A percentile compares a stretch with the other conserved stretches of the same genome.
phyloP scores from a whole-genome alignment of 1,140 invertebrate species.

The Pseudomyrmex dendroicus region DNA sequence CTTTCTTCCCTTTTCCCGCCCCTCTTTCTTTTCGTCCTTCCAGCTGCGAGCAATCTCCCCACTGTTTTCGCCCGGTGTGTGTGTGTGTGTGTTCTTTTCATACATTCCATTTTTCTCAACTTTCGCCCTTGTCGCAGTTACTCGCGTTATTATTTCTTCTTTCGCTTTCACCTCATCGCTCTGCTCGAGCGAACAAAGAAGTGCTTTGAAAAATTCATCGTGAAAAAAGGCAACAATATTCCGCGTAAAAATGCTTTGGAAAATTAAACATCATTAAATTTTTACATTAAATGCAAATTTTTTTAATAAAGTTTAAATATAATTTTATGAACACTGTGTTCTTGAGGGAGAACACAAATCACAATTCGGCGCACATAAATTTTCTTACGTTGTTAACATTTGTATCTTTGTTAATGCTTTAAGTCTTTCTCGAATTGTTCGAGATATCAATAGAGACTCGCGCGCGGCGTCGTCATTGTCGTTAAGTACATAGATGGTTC shows the following conservation, averaged over 20 bases:
- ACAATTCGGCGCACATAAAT: no score
- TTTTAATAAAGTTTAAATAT: neutral
- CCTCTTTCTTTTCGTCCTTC: slow-evolving; percentile 47
- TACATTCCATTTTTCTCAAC: slow-evolving; percentile 32
- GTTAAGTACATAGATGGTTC: neutral
- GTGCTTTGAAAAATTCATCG: slow-evolving; percentile 8
- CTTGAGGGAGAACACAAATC: no score
- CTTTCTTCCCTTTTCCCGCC: neutral
- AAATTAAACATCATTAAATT: no score
- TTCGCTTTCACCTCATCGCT: slow-evolving; percentile 10
- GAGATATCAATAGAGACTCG: neutral
- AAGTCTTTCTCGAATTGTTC: slow-evolving; percentile 1
- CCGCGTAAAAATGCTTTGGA: neutral
- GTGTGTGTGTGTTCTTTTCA: neutral
- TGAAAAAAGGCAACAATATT: slow-evolving; percentile 13
- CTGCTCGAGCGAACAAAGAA: neutral
- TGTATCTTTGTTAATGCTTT: neutral
- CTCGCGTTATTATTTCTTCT: slow-evolving; percentile 45
- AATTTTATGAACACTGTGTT: no score
- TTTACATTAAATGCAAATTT: slow-evolving; percentile 8
- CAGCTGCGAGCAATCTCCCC: neutral
- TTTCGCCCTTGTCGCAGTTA: slow-evolving; percentile 25
- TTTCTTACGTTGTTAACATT: no score
- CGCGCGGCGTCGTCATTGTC: slow-evolving; percentile 7
- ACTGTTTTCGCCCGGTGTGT: neutral